Percentiles rank a stretch among this genome's conserved stretches.
phyloP scores from a whole-genome alignment of 1,140 invertebrate genomes.

The Plodia interpunctella region DNA sequence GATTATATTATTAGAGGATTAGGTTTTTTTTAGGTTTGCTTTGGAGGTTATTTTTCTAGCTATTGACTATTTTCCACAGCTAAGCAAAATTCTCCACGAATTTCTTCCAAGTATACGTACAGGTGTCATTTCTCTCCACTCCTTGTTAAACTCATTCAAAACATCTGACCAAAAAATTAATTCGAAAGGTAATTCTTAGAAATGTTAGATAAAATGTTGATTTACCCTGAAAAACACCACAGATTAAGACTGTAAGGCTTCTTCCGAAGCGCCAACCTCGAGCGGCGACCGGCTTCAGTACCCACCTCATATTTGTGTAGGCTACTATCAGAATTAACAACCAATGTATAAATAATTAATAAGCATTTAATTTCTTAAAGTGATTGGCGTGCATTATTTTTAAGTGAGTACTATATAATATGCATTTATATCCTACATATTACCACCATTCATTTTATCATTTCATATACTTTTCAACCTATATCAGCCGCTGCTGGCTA shows the following conservation, averaged over 20 bases:
- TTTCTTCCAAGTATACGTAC: too few relatives aligned
- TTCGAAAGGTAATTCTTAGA: neutral
- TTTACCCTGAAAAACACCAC: constrained; percentile 29
- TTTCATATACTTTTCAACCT: too few relatives aligned
- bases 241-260: constrained; percentile 45
- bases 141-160: too few relatives aligned
- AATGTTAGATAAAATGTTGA: constrained; percentile 23
- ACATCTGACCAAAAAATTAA: neutral
- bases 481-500: too few relatives aligned
- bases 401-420: neutral
- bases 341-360: neutral
- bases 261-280: constrained; percentile 26
- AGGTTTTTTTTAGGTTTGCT: too few relatives aligned
- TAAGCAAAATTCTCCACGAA: too few relatives aligned
- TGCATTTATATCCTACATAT: too few relatives aligned
- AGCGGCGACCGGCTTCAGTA: constrained; percentile 25
- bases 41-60: too few relatives aligned
- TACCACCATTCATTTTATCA: too few relatives aligned
- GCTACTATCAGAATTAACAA: neutral
- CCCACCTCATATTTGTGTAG: constrained; percentile 13
- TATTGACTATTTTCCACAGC: too few relatives aligned
- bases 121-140: too few relatives aligned
- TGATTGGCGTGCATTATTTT: neutral
- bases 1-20: too few relatives aligned
- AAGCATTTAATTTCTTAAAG: neutral